phyloP scores from a whole-genome alignment of 1,140 invertebrate genomes.

The Heliothis virescens region DNA sequence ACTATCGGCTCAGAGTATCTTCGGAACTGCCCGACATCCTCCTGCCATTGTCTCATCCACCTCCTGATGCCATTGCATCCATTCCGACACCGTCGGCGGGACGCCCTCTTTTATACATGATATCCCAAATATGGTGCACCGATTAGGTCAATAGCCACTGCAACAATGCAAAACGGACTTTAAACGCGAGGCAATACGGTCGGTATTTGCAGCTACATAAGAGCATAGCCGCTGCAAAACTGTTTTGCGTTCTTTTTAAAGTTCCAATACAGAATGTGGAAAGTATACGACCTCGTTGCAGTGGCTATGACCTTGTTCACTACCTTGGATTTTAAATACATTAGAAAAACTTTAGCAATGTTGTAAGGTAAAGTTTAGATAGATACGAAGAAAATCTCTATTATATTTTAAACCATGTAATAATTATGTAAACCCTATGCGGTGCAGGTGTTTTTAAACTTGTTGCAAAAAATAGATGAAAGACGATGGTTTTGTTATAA shows the following conservation, averaged over 20 bases:
- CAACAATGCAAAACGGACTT: slow-evolving; percentile 88
- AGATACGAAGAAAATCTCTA: background rate
- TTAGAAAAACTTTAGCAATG: slow-evolving; percentile 7
- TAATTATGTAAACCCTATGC: too few species aligned
- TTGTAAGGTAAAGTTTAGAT: background rate
- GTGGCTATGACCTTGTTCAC: slow-evolving; percentile 80
- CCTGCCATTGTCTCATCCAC: slow-evolving; percentile 68
- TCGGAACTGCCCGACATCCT: slow-evolving; percentile 80
- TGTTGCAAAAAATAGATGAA: too few species aligned
- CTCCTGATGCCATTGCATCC: slow-evolving; percentile 86
- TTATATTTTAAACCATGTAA: too few species aligned
- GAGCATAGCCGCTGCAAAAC: slow-evolving; percentile 84
- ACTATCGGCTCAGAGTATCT: slow-evolving; percentile 84
- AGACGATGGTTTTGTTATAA: too few species aligned
- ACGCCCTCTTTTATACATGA: slow-evolving; percentile 90
- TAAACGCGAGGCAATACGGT: slow-evolving; percentile 55
- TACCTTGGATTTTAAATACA: slow-evolving; percentile 59
- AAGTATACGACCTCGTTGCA: slow-evolving; percentile 74
- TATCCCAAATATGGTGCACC: slow-evolving; percentile 99
- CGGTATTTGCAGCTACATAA: slow-evolving; percentile 75
- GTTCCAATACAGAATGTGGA: slow-evolving; percentile 43
- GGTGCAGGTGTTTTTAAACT: too few species aligned
- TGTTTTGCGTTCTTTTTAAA: slow-evolving; percentile 42
- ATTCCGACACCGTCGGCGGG: slow-evolving; percentile 70
- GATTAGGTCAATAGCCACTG: slow-evolving; percentile 99